phyloP scores from a whole-genome alignment of 2,888 invertebrate species.

The Hydropsyche betteni region DNA sequence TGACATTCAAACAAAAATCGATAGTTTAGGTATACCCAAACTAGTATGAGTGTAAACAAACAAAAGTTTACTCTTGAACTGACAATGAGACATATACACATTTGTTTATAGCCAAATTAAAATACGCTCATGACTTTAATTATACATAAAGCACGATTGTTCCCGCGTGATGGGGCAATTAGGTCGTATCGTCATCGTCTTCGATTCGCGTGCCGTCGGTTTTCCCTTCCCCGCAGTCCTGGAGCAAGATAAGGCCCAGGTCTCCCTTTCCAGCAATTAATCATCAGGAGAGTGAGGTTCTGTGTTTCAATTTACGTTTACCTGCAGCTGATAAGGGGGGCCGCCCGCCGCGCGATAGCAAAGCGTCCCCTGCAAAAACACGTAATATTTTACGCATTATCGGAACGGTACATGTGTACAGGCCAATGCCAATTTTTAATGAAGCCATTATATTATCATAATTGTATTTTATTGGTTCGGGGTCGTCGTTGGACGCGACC shows the following conservation, averaged over 20 bases:
- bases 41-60: too few relatives aligned
- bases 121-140: too few relatives aligned
- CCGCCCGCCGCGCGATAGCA: conserved; percentile 7
- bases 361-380: conserved; percentile 8
- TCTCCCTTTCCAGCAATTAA: background rate
- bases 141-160: too few relatives aligned
- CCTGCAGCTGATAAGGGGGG: conserved; percentile 7
- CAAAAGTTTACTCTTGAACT: too few relatives aligned
- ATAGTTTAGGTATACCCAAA: too few relatives aligned
- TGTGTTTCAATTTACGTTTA: conserved; percentile 25
- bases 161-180: too few relatives aligned
- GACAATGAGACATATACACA: too few relatives aligned
- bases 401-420: conserved; percentile 32
- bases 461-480: conserved; percentile 22
- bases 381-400: conserved; percentile 16
- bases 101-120: too few relatives aligned
- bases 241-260: background rate
- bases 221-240: background rate
- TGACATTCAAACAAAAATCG: too few relatives aligned
- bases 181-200: too few relatives aligned
- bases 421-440: conserved; percentile 37
- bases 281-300: conserved; percentile 3
- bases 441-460: conserved; percentile 33
- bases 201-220: too few relatives aligned
- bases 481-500: conserved; percentile 31